Conservation (phyloP, 2,888 invertebrate species). For the Rotaria magnacalcarata region DNA sequence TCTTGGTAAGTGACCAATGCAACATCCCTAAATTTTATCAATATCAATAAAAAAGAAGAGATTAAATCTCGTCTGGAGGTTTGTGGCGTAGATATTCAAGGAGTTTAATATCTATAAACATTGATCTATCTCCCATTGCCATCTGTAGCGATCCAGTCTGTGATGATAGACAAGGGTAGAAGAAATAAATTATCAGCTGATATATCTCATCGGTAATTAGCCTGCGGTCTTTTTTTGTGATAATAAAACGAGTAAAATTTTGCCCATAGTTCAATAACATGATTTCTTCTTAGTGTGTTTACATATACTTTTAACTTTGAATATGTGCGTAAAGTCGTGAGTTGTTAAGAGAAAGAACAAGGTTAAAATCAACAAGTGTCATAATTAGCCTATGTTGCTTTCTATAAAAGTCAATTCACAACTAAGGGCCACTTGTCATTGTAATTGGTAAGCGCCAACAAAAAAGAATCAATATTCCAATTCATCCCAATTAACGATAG, state of each 20-base stretch:
- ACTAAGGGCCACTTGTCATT: not conserved
- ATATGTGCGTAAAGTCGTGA: too few relatives aligned
- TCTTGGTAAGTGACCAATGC: not conserved
- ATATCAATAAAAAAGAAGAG: not conserved
- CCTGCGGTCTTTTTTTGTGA: too few relatives aligned
- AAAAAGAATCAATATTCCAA: not conserved
- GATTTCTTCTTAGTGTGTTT: too few relatives aligned
- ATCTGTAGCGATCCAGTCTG: not conserved
- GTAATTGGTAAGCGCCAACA: not conserved
- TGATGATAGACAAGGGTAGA: not conserved
- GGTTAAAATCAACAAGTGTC: too few relatives aligned
- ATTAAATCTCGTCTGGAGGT: not conserved
- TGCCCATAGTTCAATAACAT: too few relatives aligned
- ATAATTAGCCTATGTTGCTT: too few relatives aligned
- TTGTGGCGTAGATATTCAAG: not conserved
- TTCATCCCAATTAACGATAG: not conserved
- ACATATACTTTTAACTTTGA: too few relatives aligned
- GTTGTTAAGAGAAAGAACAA: too few relatives aligned
- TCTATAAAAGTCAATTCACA: too few relatives aligned
- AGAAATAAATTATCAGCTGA: not conserved
- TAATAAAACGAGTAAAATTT: too few relatives aligned
- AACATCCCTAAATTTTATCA: too few relatives aligned
- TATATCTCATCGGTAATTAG: not conserved
- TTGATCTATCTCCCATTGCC: not conserved
- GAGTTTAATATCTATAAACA: not conserved